A percentile compares a stretch with the other conserved stretches of the same genome.
Conservation (phyloP, 2,797 vertebrate genomes). For the Eupleurogrammus muticus region DNA sequence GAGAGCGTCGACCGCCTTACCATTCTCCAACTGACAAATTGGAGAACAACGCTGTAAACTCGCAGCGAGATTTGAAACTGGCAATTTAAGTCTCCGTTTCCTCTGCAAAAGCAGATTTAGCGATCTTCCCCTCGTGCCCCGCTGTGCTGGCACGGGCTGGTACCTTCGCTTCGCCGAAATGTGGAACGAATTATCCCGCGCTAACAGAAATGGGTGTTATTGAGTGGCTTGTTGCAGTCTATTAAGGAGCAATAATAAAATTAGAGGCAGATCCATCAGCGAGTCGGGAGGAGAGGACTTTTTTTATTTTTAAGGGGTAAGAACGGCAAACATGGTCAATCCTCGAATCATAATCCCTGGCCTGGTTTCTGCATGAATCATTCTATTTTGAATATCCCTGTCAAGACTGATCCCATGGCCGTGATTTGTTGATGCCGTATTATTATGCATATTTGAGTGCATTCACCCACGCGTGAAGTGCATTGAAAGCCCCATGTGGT, state of each 20-base stretch:
- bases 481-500: conserved; percentile 44
- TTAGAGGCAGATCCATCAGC: conserved; percentile 67
- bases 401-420: conserved; percentile 42
- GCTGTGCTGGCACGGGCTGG: conserved; percentile 58
- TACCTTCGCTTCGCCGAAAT: conserved; percentile 60
- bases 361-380: conserved; percentile 52
- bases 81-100: conserved; percentile 63
- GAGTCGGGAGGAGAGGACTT: conserved; percentile 31
- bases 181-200: conserved; percentile 68
- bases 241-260: conserved; percentile 74
- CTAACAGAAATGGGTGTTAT: conserved; percentile 70
- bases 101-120: conserved; percentile 60
- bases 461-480: conserved; percentile 44
- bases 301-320: too few relatives aligned
- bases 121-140: conserved; percentile 37
- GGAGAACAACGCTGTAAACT: conserved; percentile 64
- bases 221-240: conserved; percentile 69
- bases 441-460: conserved; percentile 49
- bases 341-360: conserved; percentile 50
- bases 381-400: conserved; percentile 56
- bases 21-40: conserved; percentile 66
- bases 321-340: conserved; percentile 53
- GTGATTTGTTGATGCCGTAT: conserved; percentile 52
- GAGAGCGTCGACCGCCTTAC: conserved; percentile 43
- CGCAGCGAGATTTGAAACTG: conserved; percentile 55